Percentiles rank a stretch among this genome's conserved stretches.
Conservation (phyloP, 2,113 vertebrate genomes). For the Monopterus albus region DNA sequence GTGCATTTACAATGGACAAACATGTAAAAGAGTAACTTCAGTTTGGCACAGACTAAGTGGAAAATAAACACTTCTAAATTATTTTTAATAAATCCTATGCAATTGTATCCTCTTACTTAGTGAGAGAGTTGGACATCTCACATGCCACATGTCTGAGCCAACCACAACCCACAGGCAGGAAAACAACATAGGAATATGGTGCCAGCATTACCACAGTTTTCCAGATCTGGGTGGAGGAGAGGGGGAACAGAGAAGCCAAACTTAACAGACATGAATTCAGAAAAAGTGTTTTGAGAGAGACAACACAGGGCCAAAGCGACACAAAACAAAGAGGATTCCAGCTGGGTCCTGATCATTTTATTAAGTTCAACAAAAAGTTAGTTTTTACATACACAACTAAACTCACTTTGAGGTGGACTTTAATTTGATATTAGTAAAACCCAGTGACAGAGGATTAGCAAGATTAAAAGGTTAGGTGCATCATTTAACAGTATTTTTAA, state of each 20-base stretch:
- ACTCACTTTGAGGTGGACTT: conserved; percentile 80
- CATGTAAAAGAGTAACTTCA: conserved; percentile 2
- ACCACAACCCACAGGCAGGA: conserved; percentile 65
- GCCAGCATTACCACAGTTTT: conserved; percentile 72
- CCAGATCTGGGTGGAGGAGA: conserved; percentile 52
- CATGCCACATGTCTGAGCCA: conserved; percentile 46
- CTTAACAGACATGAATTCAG: conserved; percentile 68
- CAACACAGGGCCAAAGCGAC: conserved; percentile 10
- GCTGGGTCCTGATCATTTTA: conserved; percentile 87
- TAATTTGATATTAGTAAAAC: conserved; percentile 91
- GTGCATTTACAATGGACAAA: conserved; percentile 1
- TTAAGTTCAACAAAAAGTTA: conserved; percentile 91
- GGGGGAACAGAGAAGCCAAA: conserved; percentile 53
- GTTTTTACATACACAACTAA: conserved; percentile 91
- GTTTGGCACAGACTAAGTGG: neutral
- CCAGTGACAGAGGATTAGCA: conserved; percentile 70
- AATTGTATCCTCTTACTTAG: conserved; percentile 43
- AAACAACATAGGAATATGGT: conserved; percentile 65
- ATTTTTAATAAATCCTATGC: conserved; percentile 33
- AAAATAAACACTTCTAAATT: conserved; percentile 25
- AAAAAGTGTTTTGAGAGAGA: conserved; percentile 31
- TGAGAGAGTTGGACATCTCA: conserved; percentile 52
- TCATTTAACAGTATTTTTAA: too few species aligned
- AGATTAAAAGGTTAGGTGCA: too few species aligned
- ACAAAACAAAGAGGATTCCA: conserved; percentile 33